phyloP scores from a whole-genome alignment of 2,888 invertebrate species.

The Caenorhabditis angaria region DNA sequence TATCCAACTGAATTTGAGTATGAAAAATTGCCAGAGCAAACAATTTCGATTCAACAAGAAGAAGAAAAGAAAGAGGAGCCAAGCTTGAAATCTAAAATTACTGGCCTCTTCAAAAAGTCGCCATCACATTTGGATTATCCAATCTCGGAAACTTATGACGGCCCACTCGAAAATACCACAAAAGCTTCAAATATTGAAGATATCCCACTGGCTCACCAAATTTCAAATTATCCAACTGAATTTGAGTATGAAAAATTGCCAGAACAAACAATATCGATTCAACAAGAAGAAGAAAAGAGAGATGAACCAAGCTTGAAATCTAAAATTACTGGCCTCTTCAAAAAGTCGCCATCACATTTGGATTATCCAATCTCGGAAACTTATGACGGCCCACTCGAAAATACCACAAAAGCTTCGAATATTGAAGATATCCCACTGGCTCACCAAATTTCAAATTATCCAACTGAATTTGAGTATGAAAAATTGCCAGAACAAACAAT shows the following conservation, averaged over 20 bases:
- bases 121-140: slow-evolving; percentile 43
- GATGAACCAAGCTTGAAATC: too few species aligned
- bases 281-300: too few species aligned
- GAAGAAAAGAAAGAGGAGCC: background rate
- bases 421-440: too few species aligned
- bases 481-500: slow-evolving; percentile 17
- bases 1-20: slow-evolving; percentile 26
- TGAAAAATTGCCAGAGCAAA: slow-evolving; percentile 15
- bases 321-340: too few species aligned
- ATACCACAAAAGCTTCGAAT: too few species aligned
- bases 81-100: slow-evolving; percentile 15
- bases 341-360: too few species aligned
- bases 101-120: slow-evolving; percentile 43
- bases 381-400: too few species aligned
- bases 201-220: slow-evolving; percentile 39
- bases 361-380: too few species aligned
- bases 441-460: too few species aligned
- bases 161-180: slow-evolving; percentile 38
- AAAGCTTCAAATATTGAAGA: slow-evolving; percentile 36
- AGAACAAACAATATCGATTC: too few species aligned
- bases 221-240: slow-evolving; percentile 7
- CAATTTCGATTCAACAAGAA: background rate
- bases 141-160: slow-evolving; percentile 33
- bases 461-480: too few species aligned
- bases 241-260: slow-evolving; percentile 23